A percentile compares a stretch with the other conserved stretches of the same genome.
These are phyloP conservation scores for Chelidonichthys spinosus DNA, from an alignment of 2,797 vertebrate genomes.

Conservation along the genomic window DNA sequence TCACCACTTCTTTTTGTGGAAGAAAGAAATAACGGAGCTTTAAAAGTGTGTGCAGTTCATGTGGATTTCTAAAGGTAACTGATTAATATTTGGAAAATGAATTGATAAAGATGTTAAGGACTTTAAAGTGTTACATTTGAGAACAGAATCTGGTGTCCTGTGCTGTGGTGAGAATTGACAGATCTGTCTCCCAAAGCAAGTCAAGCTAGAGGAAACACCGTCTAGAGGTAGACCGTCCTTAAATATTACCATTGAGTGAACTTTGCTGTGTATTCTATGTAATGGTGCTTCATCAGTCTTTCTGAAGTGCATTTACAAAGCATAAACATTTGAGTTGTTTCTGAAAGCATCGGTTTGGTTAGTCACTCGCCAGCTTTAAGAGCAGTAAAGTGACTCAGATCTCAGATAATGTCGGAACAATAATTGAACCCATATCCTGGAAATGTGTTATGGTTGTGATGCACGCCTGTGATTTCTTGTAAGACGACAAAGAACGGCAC, in stretches of 20 bases:
- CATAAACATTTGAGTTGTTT: constrained; percentile 26
- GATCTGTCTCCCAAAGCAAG: background rate
- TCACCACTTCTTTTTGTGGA: background rate
- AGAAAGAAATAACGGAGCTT: background rate
- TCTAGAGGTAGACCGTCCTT: background rate
- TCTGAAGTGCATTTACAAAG: constrained; percentile 1
- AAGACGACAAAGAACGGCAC: constrained; percentile 5
- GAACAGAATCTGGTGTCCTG: background rate
- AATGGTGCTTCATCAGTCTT: background rate
- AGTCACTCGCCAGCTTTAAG: constrained; percentile 46
- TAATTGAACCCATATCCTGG: constrained; percentile 52
- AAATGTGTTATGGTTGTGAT: constrained; percentile 45
- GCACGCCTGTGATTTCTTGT: constrained; percentile 35
- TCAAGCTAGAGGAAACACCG: background rate
- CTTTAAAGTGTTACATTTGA: background rate
- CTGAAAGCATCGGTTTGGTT: constrained; percentile 43
- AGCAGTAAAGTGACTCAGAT: constrained; percentile 60
- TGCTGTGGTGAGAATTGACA: background rate
- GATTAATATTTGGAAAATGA: background rate
- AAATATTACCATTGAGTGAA: background rate
- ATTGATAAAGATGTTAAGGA: too few relatives aligned
- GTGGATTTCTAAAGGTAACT: background rate
- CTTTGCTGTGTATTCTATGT: constrained; percentile 10
- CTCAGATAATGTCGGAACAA: constrained; percentile 41
- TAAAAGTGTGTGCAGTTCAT: background rate